These are phyloP conservation scores for Sporophila hypoxantha DNA, from an alignment of 2,113 vertebrate genomes.

Conservation along the genomic window DNA sequence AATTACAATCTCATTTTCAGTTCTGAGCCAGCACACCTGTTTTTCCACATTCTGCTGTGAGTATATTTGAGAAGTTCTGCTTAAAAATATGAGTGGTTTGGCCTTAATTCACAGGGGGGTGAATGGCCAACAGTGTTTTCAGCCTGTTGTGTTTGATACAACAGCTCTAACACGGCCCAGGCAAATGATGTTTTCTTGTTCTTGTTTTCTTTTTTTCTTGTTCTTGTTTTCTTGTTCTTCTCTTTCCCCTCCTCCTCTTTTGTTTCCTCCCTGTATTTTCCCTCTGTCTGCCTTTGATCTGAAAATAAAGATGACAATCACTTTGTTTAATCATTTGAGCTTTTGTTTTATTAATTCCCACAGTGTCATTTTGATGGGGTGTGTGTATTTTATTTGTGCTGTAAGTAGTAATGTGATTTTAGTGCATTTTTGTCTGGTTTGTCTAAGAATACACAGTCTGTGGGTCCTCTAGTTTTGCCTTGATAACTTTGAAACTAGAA, in stretches of 20 bases:
- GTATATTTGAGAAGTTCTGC: neutral
- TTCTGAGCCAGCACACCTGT: constrained; percentile 38
- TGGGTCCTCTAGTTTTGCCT: neutral
- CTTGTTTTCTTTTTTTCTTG: neutral
- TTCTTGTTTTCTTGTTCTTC: neutral
- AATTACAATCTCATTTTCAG: constrained; percentile 11
- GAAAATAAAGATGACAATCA: neutral
- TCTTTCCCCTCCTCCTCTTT: neutral
- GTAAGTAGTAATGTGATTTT: neutral
- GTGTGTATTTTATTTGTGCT: neutral
- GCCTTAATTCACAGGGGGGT: neutral
- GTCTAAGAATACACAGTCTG: neutral
- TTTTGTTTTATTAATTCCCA: neutral
- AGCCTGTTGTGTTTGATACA: neutral
- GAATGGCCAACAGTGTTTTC: constrained; percentile 7
- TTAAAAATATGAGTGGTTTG: neutral
- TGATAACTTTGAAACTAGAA: neutral
- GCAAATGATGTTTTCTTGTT: neutral
- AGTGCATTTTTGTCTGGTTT: neutral
- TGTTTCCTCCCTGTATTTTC: neutral
- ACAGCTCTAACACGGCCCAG: neutral
- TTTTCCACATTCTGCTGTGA: neutral
- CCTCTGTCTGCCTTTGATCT: neutral
- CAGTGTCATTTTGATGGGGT: neutral
- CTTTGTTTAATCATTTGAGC: neutral